Evolutionary conservation across 1,140 invertebrate species (phyloP), one percentile per base, ranked within the genome.

Genomic region (Bursaphelenchus mucronatus): DNA sequence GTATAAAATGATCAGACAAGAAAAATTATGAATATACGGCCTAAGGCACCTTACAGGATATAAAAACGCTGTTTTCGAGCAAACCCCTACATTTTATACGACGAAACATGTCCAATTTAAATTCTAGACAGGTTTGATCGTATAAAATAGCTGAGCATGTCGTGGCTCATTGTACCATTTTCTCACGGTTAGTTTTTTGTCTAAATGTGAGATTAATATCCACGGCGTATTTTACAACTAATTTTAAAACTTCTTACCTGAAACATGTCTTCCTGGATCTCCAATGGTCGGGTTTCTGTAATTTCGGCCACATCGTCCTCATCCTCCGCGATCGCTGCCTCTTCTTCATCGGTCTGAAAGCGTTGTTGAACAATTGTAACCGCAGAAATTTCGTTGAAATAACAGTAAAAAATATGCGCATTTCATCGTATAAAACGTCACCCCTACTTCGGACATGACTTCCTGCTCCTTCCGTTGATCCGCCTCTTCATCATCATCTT

Each of bases 361-460:
- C 2, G 61, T n/a, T 44, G 1, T 55, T 55, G 13, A 6, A 30
- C 4, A 55, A n/a, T 15, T n/a, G 53, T 21, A n/a, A 21, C 6
- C 40, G 6, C 53, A 4, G 6, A 30, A 55, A 15, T n/a, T 4
- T n/a, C 53, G 21, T 13, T 21, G 19, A 15, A 55, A 55, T 4
- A n/a, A n/a, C 1, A 55, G 1, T n/a, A 21, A n/a, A 21, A n/a
- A 55, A 21, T 55, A 3, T 55, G 2, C 2, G 6, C 1, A n/a
- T 30, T 44, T 30, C 2, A 55, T 21, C n/a, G 19, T 49, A 49
- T 15, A 55, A 55, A 55, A 13, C 46, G 11, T 10, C 17, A 66
- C 63, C 46, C 69, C 53, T 15, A 61, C 54, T 1, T 55, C 67
- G 9, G 55, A 63, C 13, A 68, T 55, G 53, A 69, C 67, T 11